phyloP scores from a whole-genome alignment of 2,113 vertebrate species.

The Mustela lutreola region DNA sequence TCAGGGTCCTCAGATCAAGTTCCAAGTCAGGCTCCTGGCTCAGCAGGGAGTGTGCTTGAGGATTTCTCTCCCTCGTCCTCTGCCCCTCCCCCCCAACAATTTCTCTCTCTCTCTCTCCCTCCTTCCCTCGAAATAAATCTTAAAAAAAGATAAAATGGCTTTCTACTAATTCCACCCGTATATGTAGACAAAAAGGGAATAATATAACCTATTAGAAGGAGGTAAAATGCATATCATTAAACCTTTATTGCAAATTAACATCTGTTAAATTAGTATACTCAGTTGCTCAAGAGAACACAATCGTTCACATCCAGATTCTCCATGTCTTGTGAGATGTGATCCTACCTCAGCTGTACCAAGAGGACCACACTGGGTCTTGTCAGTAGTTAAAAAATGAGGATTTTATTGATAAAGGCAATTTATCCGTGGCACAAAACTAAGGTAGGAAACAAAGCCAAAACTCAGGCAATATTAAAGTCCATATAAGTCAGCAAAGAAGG shows the following conservation, averaged over 20 bases:
- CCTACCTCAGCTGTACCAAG: background rate
- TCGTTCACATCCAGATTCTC: background rate
- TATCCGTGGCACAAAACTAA: constrained; percentile 54
- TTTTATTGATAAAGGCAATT: constrained; percentile 73
- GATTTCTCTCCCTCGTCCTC: background rate
- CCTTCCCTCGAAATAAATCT: background rate
- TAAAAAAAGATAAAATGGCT: background rate
- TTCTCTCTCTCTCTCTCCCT: background rate
- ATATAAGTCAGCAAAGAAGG: constrained; percentile 79
- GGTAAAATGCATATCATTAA: background rate
- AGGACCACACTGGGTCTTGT: background rate
- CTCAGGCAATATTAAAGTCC: constrained; percentile 69
- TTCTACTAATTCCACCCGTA: background rate
- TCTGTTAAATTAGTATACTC: background rate
- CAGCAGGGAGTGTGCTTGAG: background rate
- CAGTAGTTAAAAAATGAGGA: constrained; percentile 57
- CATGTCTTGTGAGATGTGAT: background rate
- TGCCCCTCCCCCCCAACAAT: background rate
- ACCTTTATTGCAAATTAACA: background rate
- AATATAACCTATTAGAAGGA: background rate
- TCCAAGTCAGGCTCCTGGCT: background rate
- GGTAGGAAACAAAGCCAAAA: constrained; percentile 63
- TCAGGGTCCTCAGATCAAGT: background rate
- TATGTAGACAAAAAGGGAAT: background rate
- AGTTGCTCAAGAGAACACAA: background rate